A percentile compares a stretch with the other conserved stretches of the same genome.
Evolutionary conservation across 2,797 vertebrate genomes (phyloP).

Genomic region (Epinephelus coioides): DNA sequence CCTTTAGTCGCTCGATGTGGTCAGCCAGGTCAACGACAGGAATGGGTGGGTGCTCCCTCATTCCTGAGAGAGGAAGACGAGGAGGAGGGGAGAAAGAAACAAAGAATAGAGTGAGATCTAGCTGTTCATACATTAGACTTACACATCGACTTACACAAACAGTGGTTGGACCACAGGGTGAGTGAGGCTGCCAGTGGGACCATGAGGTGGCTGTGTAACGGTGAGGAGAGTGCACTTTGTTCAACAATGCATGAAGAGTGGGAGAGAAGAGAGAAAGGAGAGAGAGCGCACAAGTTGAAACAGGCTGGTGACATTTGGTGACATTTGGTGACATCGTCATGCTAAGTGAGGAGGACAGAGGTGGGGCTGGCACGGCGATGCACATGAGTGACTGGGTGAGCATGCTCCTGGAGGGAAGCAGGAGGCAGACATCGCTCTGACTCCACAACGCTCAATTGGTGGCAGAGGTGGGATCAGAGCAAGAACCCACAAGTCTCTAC

Average conservation of each 20-base stretch:
- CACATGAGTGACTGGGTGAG: slow-evolving; percentile 80
- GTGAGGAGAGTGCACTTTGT: slow-evolving; percentile 76
- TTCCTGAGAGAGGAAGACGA: slow-evolving; percentile 83
- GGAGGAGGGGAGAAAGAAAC: slow-evolving; percentile 7
- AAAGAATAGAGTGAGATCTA: slow-evolving; percentile 48
- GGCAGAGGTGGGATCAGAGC: slow-evolving; percentile 75
- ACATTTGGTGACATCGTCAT: slow-evolving; percentile 79
- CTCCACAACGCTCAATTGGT: slow-evolving; percentile 66
- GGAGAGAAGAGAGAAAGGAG: slow-evolving; percentile 27
- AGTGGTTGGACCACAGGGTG: slow-evolving; percentile 73
- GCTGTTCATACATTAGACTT: slow-evolving; percentile 25
- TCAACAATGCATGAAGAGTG: slow-evolving; percentile 77
- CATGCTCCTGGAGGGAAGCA: slow-evolving; percentile 77
- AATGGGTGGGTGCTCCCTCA: slow-evolving; percentile 93
- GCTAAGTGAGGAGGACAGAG: slow-evolving; percentile 78
- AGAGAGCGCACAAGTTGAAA: slow-evolving; percentile 58
- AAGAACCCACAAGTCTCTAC: slow-evolving; percentile 72
- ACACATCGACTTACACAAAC: slow-evolving; percentile 54
- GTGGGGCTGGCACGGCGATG: slow-evolving; percentile 74
- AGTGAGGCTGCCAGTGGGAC: slow-evolving; percentile 77
- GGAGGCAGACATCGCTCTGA: slow-evolving; percentile 77
- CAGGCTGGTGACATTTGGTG: slow-evolving; percentile 72
- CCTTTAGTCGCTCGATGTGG: slow-evolving; percentile 95
- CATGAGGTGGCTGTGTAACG: slow-evolving; percentile 79
- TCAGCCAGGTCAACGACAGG: slow-evolving; percentile 90